Conservation (phyloP, 2,797 vertebrate species). For the Toxotes lorentzi region DNA sequence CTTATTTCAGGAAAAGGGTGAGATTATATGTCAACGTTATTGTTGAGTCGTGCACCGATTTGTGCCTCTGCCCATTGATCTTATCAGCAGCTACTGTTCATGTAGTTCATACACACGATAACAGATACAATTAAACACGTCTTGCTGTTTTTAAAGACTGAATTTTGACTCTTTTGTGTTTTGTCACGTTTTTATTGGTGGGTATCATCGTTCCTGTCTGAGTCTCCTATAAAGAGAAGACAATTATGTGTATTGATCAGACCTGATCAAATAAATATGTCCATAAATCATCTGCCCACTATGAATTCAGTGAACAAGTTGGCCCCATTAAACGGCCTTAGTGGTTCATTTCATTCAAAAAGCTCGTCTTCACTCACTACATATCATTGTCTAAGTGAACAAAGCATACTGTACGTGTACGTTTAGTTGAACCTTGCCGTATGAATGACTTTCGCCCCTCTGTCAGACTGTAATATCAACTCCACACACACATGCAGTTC, state of each 20-base stretch:
- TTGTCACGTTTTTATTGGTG: not conserved
- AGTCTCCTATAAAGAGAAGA: not conserved
- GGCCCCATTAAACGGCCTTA: not conserved
- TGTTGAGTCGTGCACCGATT: not conserved
- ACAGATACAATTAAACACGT: not conserved
- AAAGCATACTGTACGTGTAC: not conserved
- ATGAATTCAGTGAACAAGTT: not conserved
- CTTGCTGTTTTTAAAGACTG: not conserved
- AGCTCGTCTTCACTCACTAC: not conserved
- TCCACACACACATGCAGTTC: not conserved
- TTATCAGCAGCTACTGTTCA: not conserved
- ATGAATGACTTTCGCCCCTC: not conserved
- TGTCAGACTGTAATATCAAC: not conserved
- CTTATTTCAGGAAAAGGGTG: not conserved
- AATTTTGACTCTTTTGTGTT: not conserved
- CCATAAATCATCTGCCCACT: not conserved
- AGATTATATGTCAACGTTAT: slow-evolving; percentile 20
- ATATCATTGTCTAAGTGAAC: not conserved
- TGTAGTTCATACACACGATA: not conserved
- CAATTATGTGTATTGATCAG: not conserved
- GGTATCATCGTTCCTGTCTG: not conserved
- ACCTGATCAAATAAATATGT: not conserved
- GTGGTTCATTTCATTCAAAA: not conserved
- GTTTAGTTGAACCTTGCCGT: not conserved
- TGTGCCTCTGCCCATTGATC: slow-evolving; percentile 29